Percentiles rank a stretch among this genome's conserved stretches.
These are phyloP conservation scores for Lasioglossum oenotherae DNA, from an alignment of 2,888 invertebrate genomes.

Conservation along the genomic window DNA sequence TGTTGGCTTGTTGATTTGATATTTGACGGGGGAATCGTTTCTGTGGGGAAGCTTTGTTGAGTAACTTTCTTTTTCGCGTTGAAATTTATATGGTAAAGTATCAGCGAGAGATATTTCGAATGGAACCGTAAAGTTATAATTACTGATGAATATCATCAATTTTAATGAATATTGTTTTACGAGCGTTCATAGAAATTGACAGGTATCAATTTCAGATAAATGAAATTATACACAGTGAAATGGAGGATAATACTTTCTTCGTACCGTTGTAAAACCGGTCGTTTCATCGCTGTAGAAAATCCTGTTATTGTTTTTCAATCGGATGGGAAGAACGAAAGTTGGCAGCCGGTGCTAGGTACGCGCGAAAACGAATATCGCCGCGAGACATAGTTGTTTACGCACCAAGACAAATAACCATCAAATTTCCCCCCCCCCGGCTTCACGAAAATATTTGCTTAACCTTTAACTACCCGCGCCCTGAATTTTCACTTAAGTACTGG, in stretches of 20 bases:
- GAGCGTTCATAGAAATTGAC: background rate
- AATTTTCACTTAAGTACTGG: too few species aligned
- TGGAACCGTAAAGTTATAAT: background rate
- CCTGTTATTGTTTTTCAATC: background rate
- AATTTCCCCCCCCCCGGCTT: background rate
- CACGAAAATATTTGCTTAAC: constrained; percentile 1
- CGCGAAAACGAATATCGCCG: background rate
- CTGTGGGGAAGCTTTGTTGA: background rate
- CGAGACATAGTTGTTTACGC: constrained; percentile 6
- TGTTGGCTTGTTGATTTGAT: background rate
- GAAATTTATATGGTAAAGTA: background rate
- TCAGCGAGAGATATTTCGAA: background rate
- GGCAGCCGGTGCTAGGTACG: background rate
- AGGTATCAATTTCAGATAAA: background rate
- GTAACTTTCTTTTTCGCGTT: too few species aligned
- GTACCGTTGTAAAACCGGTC: background rate
- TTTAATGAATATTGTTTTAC: background rate
- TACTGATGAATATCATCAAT: background rate
- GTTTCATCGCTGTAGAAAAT: background rate
- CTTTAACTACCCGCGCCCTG: too few species aligned
- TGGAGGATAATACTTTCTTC: background rate
- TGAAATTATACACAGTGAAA: background rate
- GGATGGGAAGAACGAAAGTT: background rate
- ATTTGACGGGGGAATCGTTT: background rate
- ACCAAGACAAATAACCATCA: background rate